These are phyloP conservation scores for Artibeus lituratus DNA, from an alignment of 2,797 vertebrate genomes.

Conservation along the genomic window DNA sequence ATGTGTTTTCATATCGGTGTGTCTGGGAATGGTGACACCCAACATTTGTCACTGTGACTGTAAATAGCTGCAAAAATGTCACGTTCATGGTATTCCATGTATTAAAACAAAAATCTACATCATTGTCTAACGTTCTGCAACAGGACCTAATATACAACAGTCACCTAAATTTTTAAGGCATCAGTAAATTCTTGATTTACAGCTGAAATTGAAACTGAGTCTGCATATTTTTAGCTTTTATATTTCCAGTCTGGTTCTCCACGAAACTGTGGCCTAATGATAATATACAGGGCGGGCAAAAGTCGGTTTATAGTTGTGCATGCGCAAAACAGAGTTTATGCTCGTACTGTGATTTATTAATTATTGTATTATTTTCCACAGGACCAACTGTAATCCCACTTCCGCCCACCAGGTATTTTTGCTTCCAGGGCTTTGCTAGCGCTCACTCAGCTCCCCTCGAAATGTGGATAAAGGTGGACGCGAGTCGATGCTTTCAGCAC, in stretches of 20 bases:
- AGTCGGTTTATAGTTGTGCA: not conserved
- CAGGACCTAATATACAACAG: fast-evolving
- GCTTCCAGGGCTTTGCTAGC: too few species aligned
- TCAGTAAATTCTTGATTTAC: not conserved
- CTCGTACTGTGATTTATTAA: not conserved
- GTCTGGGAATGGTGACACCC: not conserved
- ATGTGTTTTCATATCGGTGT: not conserved
- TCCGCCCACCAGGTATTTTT: not conserved
- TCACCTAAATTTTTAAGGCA: fast-evolving
- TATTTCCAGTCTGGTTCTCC: not conserved
- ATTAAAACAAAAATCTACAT: not conserved
- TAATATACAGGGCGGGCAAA: fast-evolving
- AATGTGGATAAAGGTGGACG: not conserved
- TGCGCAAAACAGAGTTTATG: too few species aligned
- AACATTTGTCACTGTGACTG: not conserved
- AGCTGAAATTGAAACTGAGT: not conserved
- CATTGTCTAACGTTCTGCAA: not conserved
- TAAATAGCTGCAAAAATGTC: not conserved
- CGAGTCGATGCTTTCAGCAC: not conserved
- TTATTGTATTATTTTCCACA: not conserved
- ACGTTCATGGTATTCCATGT: not conserved
- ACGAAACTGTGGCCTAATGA: too few species aligned
- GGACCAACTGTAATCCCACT: not conserved
- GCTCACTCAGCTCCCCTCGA: not conserved
- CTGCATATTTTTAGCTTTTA: not conserved